Conservation (phyloP, 2,888 invertebrate species). For the Sceliomorpha sp. region DNA sequence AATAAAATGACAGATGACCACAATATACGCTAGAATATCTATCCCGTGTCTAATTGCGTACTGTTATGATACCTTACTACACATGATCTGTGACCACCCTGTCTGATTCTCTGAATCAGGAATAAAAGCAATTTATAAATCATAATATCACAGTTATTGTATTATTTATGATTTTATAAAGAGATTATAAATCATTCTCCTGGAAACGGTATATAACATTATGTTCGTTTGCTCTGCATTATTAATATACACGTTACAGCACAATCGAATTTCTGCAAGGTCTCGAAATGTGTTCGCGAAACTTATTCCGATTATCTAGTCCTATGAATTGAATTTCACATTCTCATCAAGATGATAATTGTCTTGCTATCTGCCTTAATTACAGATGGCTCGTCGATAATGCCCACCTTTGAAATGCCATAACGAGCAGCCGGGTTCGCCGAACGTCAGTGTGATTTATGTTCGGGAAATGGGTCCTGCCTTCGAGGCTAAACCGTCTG, state of each 20-base stretch:
- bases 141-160: too few species aligned
- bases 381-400: slow-evolving; percentile 74
- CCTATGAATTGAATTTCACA: slow-evolving; percentile 70
- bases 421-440: slow-evolving; percentile 61
- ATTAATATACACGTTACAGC: slow-evolving; percentile 2
- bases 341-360: slow-evolving; percentile 72
- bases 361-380: slow-evolving; percentile 72
- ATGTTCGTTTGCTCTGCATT: slow-evolving; percentile 19
- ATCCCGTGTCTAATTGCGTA: too few species aligned
- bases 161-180: too few species aligned
- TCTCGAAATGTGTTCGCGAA: slow-evolving; percentile 20
- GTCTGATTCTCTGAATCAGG: too few species aligned
- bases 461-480: slow-evolving; percentile 77
- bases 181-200: too few species aligned
- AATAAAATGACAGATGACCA: too few species aligned
- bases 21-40: too few species aligned
- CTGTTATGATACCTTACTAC: too few species aligned
- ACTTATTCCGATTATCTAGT: slow-evolving; percentile 43
- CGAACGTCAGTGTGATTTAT: slow-evolving; percentile 77
- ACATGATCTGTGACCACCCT: too few species aligned
- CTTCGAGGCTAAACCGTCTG: slow-evolving; percentile 72
- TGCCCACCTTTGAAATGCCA: slow-evolving; percentile 73
- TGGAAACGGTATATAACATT: too few species aligned
- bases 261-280: slow-evolving; percentile 33
- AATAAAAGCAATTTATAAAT: too few species aligned